phyloP scores from a whole-genome alignment of 2,113 vertebrate genomes.

The Emberiza fucata region DNA sequence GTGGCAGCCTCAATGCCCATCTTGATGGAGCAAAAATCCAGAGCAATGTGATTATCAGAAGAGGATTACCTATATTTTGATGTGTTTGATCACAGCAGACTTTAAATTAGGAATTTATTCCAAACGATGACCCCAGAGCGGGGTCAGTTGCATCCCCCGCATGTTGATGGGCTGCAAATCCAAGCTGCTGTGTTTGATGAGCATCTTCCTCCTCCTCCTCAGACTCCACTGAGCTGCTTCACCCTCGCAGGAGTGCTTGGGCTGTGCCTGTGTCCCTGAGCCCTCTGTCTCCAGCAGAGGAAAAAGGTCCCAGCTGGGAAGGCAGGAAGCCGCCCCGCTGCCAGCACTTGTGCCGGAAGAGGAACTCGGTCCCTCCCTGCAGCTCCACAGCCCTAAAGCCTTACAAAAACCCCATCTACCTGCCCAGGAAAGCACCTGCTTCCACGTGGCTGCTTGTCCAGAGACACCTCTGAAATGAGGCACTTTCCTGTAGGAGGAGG shows the following conservation, averaged over 20 bases:
- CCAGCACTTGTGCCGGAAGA: not conserved
- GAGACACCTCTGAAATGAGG: fast-evolving
- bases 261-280: not conserved
- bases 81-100: not conserved
- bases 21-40: not conserved
- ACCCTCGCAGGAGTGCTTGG: fast-evolving
- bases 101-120: not conserved
- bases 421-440: not conserved
- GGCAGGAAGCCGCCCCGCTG: not conserved
- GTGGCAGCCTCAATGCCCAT: fast-evolving
- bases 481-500: not conserved
- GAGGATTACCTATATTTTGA: not conserved
- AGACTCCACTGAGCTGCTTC: not conserved
- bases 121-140: not conserved
- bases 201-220: not conserved
- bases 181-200: not conserved
- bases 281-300: not conserved
- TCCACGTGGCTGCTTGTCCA: not conserved
- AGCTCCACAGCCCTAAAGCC: not conserved
- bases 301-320: slow-evolving; percentile 1
- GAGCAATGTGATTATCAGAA: not conserved
- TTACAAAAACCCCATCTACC: not conserved
- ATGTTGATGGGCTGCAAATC: not conserved
- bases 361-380: not conserved
- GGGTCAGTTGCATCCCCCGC: fast-evolving